These are phyloP conservation scores for Yponomeuta cagnagella DNA, from an alignment of 2,888 invertebrate genomes.

Conservation along the genomic window DNA sequence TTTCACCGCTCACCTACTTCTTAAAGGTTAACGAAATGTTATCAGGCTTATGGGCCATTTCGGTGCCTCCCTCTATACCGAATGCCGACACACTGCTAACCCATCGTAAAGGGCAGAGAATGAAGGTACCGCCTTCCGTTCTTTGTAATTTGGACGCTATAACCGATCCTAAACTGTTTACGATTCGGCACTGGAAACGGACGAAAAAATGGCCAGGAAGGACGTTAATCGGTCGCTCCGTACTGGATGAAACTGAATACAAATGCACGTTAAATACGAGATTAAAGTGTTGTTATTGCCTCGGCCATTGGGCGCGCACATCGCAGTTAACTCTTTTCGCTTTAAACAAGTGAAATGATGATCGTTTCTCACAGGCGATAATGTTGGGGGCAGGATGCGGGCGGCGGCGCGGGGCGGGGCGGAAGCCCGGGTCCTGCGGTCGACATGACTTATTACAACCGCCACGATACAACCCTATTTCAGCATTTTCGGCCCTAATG, in stretches of 20 bases:
- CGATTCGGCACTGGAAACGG: constrained; percentile 65
- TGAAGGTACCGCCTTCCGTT: constrained; percentile 57
- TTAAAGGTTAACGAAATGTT: constrained; percentile 16
- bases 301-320: background rate
- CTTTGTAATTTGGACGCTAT: constrained; percentile 66
- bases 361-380: constrained; percentile 13
- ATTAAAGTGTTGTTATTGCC: constrained; percentile 3
- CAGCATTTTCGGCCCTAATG: constrained; percentile 55
- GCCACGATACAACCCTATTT: constrained; percentile 72
- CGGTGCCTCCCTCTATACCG: constrained; percentile 2
- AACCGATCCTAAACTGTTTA: constrained; percentile 68
- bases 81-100: constrained; percentile 24
- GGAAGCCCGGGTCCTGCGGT: constrained; percentile 50
- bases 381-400: constrained; percentile 20
- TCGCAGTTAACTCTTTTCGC: constrained; percentile 13
- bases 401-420: constrained; percentile 34
- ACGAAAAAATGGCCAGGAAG: constrained; percentile 56
- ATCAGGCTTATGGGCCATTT: constrained; percentile 13
- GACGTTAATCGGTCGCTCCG: constrained; percentile 46
- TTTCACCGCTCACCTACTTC: constrained; percentile 14
- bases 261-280: constrained; percentile 13
- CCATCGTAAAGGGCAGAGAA: constrained; percentile 65
- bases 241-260: constrained; percentile 17
- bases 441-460: constrained; percentile 73
- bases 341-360: constrained; percentile 16